Percentiles rank a stretch among this genome's conserved stretches.
Conservation (phyloP, 2,113 vertebrate genomes). For the Cryptomyrus ogoouensis region DNA sequence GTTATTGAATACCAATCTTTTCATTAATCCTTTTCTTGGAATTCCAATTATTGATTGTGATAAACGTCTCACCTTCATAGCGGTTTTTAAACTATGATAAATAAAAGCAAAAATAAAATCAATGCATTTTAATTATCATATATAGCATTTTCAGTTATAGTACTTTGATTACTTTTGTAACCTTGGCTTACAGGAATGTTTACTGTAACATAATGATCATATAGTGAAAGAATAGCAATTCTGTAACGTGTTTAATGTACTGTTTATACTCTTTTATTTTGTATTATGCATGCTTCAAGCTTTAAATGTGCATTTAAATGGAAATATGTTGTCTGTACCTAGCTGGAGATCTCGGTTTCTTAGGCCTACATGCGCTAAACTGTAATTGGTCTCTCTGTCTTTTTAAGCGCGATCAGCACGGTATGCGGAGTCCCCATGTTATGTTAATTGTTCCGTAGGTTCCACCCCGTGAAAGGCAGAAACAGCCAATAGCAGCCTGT, state of each 20-base stretch:
- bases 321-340: background rate
- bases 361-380: background rate
- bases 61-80: background rate
- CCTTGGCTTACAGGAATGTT: background rate
- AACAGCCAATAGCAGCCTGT: constrained; percentile 40
- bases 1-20: background rate
- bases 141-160: background rate
- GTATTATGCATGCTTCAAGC: background rate
- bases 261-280: background rate
- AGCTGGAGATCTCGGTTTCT: background rate
- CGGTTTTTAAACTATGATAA: background rate
- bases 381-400: background rate
- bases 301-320: background rate
- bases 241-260: background rate
- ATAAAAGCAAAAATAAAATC: background rate
- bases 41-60: background rate
- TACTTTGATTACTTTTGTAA: background rate
- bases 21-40: background rate
- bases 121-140: background rate
- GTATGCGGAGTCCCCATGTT: background rate
- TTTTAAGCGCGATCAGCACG: background rate
- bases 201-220: background rate
- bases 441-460: background rate
- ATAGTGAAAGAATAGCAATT: background rate
- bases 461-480: constrained; percentile 2